Evolutionary conservation across 2,797 vertebrate genomes (phyloP).

Genomic region (Galagoides demidoff): DNA sequence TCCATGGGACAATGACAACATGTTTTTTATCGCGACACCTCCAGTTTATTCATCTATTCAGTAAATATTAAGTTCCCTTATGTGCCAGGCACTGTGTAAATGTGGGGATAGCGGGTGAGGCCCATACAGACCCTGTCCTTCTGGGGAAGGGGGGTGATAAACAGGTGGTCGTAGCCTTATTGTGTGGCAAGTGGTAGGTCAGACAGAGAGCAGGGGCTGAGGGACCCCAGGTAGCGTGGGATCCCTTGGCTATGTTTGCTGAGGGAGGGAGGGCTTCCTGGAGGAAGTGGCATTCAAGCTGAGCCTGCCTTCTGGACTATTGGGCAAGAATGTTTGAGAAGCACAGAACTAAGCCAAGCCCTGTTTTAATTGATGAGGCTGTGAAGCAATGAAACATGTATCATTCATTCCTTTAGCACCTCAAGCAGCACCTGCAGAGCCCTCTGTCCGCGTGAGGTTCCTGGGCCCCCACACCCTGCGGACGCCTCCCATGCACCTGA

Average conservation of each 20-base stretch:
- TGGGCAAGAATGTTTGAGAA: background rate
- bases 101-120: background rate
- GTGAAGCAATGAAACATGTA: background rate
- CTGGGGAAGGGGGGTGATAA: background rate
- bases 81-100: background rate
- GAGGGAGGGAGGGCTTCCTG: background rate
- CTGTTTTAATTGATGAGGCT: background rate
- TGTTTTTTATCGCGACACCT: background rate
- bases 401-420: background rate
- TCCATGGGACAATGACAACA: background rate
- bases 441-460: background rate
- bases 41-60: background rate
- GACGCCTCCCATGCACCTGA: constrained; percentile 77
- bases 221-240: background rate
- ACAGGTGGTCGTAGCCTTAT: background rate
- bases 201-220: background rate
- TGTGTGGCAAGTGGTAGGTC: background rate
- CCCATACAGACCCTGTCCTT: background rate
- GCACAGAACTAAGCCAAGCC: background rate
- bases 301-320: background rate
- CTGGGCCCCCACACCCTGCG: fast-evolving
- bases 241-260: background rate
- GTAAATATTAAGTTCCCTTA: background rate
- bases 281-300: background rate
- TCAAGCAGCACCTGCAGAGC: background rate